Conservation (phyloP, 2,888 invertebrate genomes). For the Hypomecis punctinalis region DNA sequence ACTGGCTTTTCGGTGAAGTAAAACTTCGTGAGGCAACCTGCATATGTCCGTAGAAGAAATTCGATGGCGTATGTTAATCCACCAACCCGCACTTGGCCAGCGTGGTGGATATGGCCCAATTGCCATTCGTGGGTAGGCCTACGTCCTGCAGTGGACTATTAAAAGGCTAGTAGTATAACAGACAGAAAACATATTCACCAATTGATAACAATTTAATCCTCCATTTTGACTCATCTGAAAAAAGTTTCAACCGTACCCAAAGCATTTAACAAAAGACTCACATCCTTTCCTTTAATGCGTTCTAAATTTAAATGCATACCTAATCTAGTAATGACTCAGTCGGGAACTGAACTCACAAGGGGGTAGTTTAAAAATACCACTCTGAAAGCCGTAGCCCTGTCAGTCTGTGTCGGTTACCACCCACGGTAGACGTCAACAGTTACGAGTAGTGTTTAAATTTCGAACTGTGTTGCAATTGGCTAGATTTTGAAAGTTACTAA, state of each 20-base stretch:
- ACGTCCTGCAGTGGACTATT: too few species aligned
- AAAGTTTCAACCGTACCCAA: neutral
- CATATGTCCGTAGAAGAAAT: too few species aligned
- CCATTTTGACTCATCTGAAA: too few species aligned
- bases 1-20: too few species aligned
- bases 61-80: too few species aligned
- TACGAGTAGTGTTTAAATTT: constrained; percentile 32
- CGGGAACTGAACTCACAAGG: constrained; percentile 55
- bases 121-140: too few species aligned
- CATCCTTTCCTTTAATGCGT: constrained; percentile 30
- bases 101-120: too few species aligned
- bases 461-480: constrained; percentile 30
- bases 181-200: too few species aligned
- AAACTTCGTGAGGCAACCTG: too few species aligned
- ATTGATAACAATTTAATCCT: too few species aligned
- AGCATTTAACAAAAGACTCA: constrained; percentile 22
- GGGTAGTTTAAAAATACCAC: constrained; percentile 76
- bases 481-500: neutral
- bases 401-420: constrained; percentile 56
- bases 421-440: constrained; percentile 35
- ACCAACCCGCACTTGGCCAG: too few species aligned
- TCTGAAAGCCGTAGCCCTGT: constrained; percentile 49
- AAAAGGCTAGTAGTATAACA: too few species aligned
- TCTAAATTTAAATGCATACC: constrained; percentile 43
- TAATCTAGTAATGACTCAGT: constrained; percentile 54